These are phyloP conservation scores for Eueides isabella DNA, from an alignment of 1,140 invertebrate species.

Conservation along the genomic window DNA sequence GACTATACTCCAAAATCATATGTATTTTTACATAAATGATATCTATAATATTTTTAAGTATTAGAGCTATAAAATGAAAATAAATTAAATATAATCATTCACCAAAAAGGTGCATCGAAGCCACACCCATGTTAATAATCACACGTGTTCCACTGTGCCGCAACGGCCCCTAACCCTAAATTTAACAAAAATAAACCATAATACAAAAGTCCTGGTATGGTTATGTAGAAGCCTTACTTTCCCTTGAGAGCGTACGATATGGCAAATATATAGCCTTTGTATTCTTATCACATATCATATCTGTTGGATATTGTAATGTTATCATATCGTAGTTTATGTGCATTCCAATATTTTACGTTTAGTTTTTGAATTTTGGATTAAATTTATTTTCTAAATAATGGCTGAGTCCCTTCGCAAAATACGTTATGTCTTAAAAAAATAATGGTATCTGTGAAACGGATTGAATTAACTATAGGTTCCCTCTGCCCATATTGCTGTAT, in stretches of 20 bases:
- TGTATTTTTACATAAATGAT: too few species aligned
- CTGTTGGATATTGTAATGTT: conserved; percentile 27
- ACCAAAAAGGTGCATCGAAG: too few species aligned
- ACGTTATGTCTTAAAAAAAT: too few species aligned
- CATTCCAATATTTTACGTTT: conserved; percentile 1
- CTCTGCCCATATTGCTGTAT: too few species aligned
- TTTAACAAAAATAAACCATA: not conserved
- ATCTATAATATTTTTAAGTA: too few species aligned
- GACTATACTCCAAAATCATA: too few species aligned
- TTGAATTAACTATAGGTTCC: too few species aligned
- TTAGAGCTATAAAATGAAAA: too few species aligned
- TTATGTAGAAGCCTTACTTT: conserved; percentile 29
- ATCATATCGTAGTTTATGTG: conserved; percentile 19
- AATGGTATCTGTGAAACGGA: too few species aligned
- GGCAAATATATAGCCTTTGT: conserved; percentile 46
- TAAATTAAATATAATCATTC: too few species aligned
- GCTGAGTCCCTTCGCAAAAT: not conserved
- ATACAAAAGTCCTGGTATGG: not conserved
- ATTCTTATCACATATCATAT: conserved; percentile 43
- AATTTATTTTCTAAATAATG: not conserved
- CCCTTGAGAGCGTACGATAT: conserved; percentile 43
- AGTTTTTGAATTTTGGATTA: not conserved
- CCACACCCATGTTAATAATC: too few species aligned
- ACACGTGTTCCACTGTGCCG: not conserved
- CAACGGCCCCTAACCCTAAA: not conserved